Evolutionary conservation across 2,888 invertebrate genomes (phyloP).

Genomic region (Machimus rusticus): DNA sequence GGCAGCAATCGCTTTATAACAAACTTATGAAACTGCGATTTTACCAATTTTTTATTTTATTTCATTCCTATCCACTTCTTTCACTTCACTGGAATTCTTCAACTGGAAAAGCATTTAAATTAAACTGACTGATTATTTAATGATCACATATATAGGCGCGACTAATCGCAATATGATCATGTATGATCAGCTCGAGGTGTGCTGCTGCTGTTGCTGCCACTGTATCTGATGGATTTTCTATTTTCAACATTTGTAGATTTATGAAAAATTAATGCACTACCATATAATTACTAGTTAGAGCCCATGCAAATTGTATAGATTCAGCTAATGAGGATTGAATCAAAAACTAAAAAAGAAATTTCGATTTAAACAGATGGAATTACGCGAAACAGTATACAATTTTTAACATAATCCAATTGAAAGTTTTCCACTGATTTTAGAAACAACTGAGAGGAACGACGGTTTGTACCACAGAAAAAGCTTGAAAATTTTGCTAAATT

Average conservation of each 20-base stretch:
- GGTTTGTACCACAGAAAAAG: background rate
- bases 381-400: background rate
- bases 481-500: background rate
- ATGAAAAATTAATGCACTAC: background rate
- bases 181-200: background rate
- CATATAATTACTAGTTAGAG: background rate
- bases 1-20: background rate
- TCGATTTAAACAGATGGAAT: background rate
- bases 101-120: conserved; percentile 11
- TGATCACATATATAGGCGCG: background rate
- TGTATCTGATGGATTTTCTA: background rate
- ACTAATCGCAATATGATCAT: background rate
- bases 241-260: background rate
- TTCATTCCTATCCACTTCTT: background rate
- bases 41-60: background rate
- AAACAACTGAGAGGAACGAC: background rate
- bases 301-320: background rate
- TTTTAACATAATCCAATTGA: background rate
- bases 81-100: conserved; percentile 5
- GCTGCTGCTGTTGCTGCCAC: background rate
- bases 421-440: background rate
- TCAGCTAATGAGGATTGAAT: background rate
- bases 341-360: background rate
- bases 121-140: conserved; percentile 6
- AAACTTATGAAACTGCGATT: background rate